Evolutionary conservation across 1,140 invertebrate species (phyloP), one percentile per base, ranked within the genome.

Genomic region (Drosophila nannoptera): DNA sequence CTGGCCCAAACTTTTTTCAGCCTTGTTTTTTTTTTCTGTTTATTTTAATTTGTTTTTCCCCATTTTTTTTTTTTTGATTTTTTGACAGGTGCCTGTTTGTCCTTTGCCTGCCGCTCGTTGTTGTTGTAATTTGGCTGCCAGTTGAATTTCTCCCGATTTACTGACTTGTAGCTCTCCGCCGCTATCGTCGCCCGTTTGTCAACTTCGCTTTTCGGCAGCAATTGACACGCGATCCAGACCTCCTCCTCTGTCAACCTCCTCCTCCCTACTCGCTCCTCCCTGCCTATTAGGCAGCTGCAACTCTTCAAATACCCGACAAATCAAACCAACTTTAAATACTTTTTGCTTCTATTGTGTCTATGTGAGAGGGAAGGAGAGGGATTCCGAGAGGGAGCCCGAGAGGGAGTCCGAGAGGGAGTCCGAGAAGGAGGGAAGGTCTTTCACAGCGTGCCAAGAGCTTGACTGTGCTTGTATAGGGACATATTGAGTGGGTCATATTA

Each of bases 141-240:
- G 60, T 58, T 77, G 59, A 42, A 12, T 61, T 80, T 80, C 70
- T 38, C 43, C 64, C 56, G 77, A 78, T 55, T 54, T 54, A 16
- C 36, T n/a, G 38, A 42, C 22, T 22, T 22, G 11, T 78, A 65
- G 58, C 66, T 66, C 43, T 36, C 14, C 33, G 38, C 55, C 61
- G 64, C 61, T 68, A 62, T 68, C 65, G 49, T 45, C 56, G 59
- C 29, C 38, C 50, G 55, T 61, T 56, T 83, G 76, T 69, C 75
- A 66, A 77, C 69, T 73, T 81, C 77, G 61, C 63, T 75, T 72
- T 81, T 77, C 53, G 70, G 54, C 74, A 77, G 71, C 75, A 78
- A 81, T 86, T 86, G 80, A 82, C 81, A 88, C 77, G 86, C 86
- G 81, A 88, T 87, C 5, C 32, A 5, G 9, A 7, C 36, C 32